These are phyloP conservation scores for Cepaea nemoralis DNA, from an alignment of 1,140 invertebrate genomes.

Conservation along the genomic window DNA sequence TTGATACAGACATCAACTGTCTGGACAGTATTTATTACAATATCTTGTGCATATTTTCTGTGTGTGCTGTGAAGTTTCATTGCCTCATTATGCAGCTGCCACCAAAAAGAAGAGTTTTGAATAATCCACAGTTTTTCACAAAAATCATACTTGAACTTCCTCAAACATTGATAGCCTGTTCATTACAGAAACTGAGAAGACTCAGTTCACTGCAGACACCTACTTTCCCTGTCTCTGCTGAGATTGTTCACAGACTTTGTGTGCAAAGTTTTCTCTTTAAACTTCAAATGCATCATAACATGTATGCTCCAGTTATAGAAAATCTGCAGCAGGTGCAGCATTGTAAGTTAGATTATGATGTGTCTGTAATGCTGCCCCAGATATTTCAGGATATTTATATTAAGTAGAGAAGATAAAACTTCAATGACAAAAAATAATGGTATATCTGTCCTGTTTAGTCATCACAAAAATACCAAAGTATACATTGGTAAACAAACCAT, in stretches of 20 bases:
- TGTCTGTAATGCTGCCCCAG: neutral
- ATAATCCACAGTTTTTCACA: constrained; percentile 11
- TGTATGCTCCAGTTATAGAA: constrained; percentile 16
- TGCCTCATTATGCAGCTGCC: neutral
- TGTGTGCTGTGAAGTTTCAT: constrained; percentile 27
- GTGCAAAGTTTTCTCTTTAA: constrained; percentile 11
- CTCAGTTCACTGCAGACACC: neutral
- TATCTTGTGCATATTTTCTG: constrained; percentile 4
- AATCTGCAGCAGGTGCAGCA: neutral
- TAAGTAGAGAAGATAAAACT: neutral
- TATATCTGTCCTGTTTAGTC: too few species aligned
- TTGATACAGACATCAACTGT: constrained; percentile 19
- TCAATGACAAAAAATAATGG: too few species aligned
- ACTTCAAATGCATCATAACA: neutral
- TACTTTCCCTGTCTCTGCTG: neutral
- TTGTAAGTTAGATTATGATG: neutral
- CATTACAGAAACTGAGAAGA: neutral
- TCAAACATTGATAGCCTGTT: neutral
- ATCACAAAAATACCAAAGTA: too few species aligned
- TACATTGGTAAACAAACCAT: too few species aligned
- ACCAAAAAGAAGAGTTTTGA: neutral
- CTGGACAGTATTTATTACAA: constrained; percentile 8
- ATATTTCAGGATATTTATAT: constrained; percentile 9
- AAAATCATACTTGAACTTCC: neutral
- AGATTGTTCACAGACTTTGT: neutral